phyloP scores from a whole-genome alignment of 2,888 invertebrate species.

The Noctua janthe region DNA sequence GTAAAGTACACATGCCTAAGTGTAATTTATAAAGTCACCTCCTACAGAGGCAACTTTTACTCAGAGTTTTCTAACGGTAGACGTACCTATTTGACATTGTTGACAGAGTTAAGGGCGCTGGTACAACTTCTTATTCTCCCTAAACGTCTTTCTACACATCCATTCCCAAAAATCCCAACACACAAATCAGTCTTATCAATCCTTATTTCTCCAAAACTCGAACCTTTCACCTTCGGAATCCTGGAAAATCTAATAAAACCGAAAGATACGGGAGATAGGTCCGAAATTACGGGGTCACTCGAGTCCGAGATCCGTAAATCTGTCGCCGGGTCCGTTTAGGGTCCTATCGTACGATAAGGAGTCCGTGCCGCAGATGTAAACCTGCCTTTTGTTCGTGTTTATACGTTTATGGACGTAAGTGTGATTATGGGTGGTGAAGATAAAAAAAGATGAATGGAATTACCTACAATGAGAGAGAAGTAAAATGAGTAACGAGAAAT shows the following conservation, averaged over 20 bases:
- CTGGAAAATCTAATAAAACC: constrained; percentile 69
- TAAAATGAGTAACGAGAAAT: neutral
- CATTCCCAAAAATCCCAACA: constrained; percentile 30
- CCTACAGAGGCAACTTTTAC: neutral
- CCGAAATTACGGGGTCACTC: constrained; percentile 70
- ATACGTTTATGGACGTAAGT: constrained; percentile 46
- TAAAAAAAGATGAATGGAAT: constrained; percentile 41
- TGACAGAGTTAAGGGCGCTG: too few species aligned
- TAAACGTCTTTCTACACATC: neutral
- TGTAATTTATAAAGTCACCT: too few species aligned
- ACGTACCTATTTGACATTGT: too few species aligned
- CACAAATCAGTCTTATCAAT: constrained; percentile 68
- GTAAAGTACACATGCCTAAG: too few species aligned
- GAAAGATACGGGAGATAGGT: constrained; percentile 67
- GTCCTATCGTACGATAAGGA: constrained; percentile 65
- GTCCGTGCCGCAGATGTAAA: constrained; percentile 53
- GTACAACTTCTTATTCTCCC: neutral
- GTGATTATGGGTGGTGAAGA: constrained; percentile 25
- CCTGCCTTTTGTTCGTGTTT: constrained; percentile 60
- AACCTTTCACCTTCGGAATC: constrained; percentile 67
- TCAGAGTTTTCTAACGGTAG: neutral
- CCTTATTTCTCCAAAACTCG: constrained; percentile 62
- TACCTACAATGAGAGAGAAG: neutral
- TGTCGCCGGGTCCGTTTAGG: constrained; percentile 64
- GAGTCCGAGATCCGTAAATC: constrained; percentile 70